Base-by-base conservation (phyloP, 2,888 invertebrate genomes). In the Phaonia tiefii region DNA sequence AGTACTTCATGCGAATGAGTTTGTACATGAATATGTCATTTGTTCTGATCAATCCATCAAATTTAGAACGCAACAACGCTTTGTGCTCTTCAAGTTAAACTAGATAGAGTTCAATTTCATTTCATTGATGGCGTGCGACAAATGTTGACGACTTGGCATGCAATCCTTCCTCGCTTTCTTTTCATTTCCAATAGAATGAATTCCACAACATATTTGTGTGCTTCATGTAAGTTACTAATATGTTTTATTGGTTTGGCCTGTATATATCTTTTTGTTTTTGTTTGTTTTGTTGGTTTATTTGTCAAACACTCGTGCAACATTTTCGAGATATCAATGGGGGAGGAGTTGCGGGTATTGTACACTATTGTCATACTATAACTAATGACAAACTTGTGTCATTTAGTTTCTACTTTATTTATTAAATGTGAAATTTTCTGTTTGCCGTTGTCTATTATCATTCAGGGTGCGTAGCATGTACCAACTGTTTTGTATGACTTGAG, bases 61-160 rank as follows among this genome's bases (percentile, higher is more conserved):
- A 22, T 2, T 3, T 42, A 42, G 63, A 58, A 1, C 13, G 22
- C 31, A 22, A 15, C 37, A 31, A 15, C 37, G 20, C 37, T 20
- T n/a, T 22, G 37, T 60, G 37, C 20, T 60, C 37, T 37, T 1
- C 15, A 60, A 42, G 49, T 60, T 69, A 75, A 69, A 56, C n/a
- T 60, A 73, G 42, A 51, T 73, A 49, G 25, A 10, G 37, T 46
- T 72, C 51, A 15, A 17, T 49, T 49, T 7, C 10, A 26, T 66
- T 66, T 44, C 66, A 58, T 31, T 25, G 54, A 17, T 54, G 44
- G 11, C 46, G 67, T 58, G 58, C 67, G 74, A 75, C 74, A 75
- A 67, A 75, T 67, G 46, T 58, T 22, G 54, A 56, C 13, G 25
- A 56, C 26, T 46, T 46, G 10, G n/a, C n/a, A n/a, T n/a, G n/a